Evolutionary conservation across 2,113 vertebrate species (phyloP).

Genomic region (Poecile atricapillus): DNA sequence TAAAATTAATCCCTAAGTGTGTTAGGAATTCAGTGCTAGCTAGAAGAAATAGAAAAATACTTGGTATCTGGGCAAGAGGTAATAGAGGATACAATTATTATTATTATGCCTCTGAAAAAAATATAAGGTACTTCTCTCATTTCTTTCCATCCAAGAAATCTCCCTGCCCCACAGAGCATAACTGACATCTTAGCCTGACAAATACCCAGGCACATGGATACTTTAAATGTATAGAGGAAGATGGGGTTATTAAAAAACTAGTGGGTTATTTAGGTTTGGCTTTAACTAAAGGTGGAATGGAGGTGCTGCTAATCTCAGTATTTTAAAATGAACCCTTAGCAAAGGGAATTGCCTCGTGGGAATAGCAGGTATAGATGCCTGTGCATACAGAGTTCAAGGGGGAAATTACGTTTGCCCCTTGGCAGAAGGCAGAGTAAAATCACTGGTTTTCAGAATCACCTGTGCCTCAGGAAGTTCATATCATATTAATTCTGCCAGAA

Average conservation of each 20-base stretch:
- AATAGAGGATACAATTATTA: background rate
- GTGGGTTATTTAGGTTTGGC: background rate
- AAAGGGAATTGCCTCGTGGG: background rate
- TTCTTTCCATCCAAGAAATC: background rate
- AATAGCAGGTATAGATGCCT: background rate
- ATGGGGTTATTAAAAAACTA: background rate
- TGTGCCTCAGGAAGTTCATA: background rate
- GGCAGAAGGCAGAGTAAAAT: background rate
- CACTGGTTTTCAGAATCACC: background rate
- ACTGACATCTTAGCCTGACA: background rate
- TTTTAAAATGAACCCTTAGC: background rate
- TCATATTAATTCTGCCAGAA: background rate
- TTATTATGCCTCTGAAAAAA: background rate
- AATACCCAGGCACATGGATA: background rate
- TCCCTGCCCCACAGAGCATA: background rate
- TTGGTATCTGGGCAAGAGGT: background rate
- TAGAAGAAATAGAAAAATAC: background rate
- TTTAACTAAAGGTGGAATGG: background rate
- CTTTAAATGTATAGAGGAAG: background rate
- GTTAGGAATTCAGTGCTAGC: background rate
- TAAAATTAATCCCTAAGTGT: background rate
- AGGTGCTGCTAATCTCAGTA: background rate
- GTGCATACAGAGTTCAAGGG: background rate
- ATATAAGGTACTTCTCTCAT: background rate
- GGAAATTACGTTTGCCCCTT: background rate